Evolutionary conservation across 1,140 invertebrate genomes (phyloP).

Genomic region (Portunus trituberculatus): DNA sequence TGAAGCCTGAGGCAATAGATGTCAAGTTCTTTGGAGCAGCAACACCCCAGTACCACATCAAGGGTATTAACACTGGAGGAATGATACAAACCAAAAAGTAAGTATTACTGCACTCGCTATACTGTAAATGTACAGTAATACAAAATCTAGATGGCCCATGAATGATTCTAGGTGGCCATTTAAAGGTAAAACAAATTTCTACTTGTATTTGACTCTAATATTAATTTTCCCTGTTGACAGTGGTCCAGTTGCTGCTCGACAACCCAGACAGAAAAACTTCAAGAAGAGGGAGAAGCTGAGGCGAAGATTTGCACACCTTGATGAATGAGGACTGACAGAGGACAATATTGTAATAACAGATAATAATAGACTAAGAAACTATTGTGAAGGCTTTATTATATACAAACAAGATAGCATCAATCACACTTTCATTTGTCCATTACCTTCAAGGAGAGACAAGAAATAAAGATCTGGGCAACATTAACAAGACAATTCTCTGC

Average conservation of each 20-base stretch:
- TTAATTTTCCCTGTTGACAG: neutral
- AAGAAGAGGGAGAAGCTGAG: constrained; percentile 71
- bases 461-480: neutral
- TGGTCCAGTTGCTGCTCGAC: neutral
- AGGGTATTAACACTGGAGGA: constrained; percentile 37
- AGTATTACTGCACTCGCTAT: neutral
- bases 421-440: neutral
- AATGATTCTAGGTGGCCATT: too few species aligned
- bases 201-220: too few species aligned
- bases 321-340: constrained; percentile 7
- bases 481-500: neutral
- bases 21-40: constrained; percentile 52
- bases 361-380: neutral
- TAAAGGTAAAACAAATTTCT: too few species aligned
- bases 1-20: constrained; percentile 39
- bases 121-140: too few species aligned
- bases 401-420: neutral
- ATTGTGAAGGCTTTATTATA: neutral
- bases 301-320: constrained; percentile 61
- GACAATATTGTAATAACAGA: neutral
- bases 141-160: too few species aligned
- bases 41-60: constrained; percentile 44
- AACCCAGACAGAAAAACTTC: constrained; percentile 66
- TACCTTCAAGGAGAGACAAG: too few species aligned
- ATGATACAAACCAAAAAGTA: neutral